Conservation (phyloP, 1,140 invertebrate genomes). For the Drosophila bocqueti region DNA sequence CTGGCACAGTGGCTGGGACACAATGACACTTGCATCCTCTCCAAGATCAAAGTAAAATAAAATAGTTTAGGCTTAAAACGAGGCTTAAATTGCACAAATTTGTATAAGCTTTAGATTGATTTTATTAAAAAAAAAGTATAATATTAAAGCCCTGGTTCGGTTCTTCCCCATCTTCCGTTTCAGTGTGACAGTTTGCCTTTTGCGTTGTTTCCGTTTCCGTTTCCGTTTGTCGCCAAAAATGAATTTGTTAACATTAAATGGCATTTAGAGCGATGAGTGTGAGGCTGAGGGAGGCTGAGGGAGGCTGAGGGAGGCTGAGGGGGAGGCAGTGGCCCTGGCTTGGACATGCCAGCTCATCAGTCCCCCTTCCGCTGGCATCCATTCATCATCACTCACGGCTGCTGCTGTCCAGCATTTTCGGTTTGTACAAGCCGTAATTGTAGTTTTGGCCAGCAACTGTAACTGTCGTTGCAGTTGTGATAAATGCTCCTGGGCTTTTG, state of each 20-base stretch:
- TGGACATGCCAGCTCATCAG: neutral
- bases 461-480: conserved; percentile 53
- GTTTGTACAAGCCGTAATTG: conserved; percentile 27
- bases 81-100: neutral
- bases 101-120: neutral
- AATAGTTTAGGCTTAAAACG: neutral
- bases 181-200: conserved; percentile 33
- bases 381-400: conserved; percentile 61
- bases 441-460: conserved; percentile 19
- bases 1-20: conserved; percentile 19
- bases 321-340: neutral
- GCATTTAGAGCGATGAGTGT: conserved; percentile 34
- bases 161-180: neutral
- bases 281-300: neutral
- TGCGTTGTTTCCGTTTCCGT: conserved; percentile 62
- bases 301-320: neutral
- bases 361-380: conserved; percentile 16
- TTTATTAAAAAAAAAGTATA: neutral
- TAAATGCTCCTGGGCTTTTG: conserved; percentile 63
- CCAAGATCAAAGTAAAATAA: neutral
- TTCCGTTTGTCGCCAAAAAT: conserved; percentile 74
- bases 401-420: conserved; percentile 33
- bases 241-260: conserved; percentile 78
- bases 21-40: neutral
- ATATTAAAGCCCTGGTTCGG: no score